Conservation (phyloP, 2,113 vertebrate genomes). For the Pelobates fuscus region DNA sequence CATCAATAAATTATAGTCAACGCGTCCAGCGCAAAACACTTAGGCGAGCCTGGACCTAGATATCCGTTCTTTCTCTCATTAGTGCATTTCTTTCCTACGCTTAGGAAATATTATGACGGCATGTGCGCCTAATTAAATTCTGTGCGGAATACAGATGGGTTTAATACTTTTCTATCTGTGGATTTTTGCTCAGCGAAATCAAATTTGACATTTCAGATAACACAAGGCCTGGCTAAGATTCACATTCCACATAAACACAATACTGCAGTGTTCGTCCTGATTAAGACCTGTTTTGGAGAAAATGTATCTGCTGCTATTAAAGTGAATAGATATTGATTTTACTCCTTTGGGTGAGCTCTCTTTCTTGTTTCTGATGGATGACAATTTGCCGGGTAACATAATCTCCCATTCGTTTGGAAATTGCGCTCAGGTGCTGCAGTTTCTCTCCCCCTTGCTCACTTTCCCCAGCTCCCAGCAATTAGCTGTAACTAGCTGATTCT, state of each 20-base stretch:
- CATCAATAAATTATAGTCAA: not conserved
- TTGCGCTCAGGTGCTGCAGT: conserved; percentile 42
- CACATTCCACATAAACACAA: conserved; percentile 42
- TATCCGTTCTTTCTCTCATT: not conserved
- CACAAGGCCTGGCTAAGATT: conserved; percentile 42
- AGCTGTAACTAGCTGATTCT: conserved; percentile 47
- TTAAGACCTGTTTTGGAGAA: conserved; percentile 61
- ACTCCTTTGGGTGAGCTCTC: conserved; percentile 54
- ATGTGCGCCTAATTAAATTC: conserved; percentile 31
- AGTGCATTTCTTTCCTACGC: not conserved
- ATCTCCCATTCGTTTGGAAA: conserved; percentile 52
- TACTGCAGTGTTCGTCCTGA: conserved; percentile 59
- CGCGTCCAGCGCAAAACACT: not conserved
- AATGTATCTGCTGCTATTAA: conserved; percentile 59
- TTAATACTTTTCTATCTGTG: conserved; percentile 31
- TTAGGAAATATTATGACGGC: conserved; percentile 33
- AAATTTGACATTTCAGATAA: conserved; percentile 52
- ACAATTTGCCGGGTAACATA: conserved; percentile 57
- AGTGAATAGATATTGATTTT: conserved; percentile 66
- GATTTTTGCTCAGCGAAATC: conserved; percentile 45
- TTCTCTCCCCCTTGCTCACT: conserved; percentile 13
- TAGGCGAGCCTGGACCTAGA: no score
- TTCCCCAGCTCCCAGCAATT: conserved; percentile 53
- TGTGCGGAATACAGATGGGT: conserved; percentile 6
- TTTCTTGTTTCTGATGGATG: conserved; percentile 62